Evolutionary conservation across 2,113 vertebrate species (phyloP), one percentile per base, ranked within the genome.

Genomic region (Dicerorhinus sumatrensis): DNA sequence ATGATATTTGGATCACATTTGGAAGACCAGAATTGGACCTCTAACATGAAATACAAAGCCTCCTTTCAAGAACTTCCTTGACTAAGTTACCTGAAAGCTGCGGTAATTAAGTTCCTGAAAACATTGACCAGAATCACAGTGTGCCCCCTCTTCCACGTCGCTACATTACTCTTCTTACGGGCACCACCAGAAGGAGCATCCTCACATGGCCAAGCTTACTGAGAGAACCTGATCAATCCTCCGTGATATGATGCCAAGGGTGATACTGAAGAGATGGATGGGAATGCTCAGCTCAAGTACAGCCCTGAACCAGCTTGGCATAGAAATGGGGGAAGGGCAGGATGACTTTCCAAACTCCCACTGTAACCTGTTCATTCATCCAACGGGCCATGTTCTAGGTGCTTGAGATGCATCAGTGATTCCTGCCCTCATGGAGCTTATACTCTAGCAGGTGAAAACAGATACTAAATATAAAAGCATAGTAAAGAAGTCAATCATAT

Each of bases 81-180:
- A 58, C 81, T 86, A 39, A 48, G 12, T 80, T n/a, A 42, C 36
- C 70, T 75, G 75, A 92, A 95, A 94, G 18, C 90, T 69, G 10
- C 4, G 0, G 23, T 25, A 62, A 86, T 48, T 51, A 70, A 29
- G 51, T 63, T 95, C 62, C 79, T 67, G 20, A 62, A 83, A 82
- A 73, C 69, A 70, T n/a, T 17, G 62, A 5, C 20, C 39, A 56
- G 70, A 48, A 54, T 5, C 14, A 31, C 7, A 42, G 3, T 2
- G 2, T 46, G 73, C 77, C n/a, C 8, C 16, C 2, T 48, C 58
- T 94, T 46, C 56, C 17, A 20, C 42, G 58, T 75, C 56, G 69
- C 95, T 14, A 18, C 29, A 3, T 4, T 54, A 21, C 8, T 81
- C 36, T 92, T 63, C 33, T 73, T 21, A 33, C 3, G 51, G 65